These are phyloP conservation scores for Macrotus californicus DNA, from an alignment of 2,113 vertebrate species.

Conservation along the genomic window DNA sequence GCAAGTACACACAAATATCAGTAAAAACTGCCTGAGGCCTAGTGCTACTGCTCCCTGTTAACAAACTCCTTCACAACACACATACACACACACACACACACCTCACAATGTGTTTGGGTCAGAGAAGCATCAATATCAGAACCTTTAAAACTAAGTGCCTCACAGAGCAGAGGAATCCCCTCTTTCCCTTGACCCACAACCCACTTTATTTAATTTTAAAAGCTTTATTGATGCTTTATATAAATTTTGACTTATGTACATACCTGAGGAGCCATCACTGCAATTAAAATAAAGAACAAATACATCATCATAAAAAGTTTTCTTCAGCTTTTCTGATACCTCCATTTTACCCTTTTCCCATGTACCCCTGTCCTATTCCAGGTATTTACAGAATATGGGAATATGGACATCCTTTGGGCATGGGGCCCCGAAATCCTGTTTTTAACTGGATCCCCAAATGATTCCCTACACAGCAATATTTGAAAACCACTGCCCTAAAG, in stretches of 20 bases:
- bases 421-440: neutral
- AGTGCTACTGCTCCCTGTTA: neutral
- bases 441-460: neutral
- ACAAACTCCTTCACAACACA: neutral
- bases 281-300: neutral
- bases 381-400: neutral
- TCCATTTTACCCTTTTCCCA: neutral
- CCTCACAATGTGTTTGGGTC: neutral
- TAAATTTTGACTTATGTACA: neutral
- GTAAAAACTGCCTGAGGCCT: neutral
- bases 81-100: neutral
- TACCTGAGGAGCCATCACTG: neutral
- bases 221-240: neutral
- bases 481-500: neutral
- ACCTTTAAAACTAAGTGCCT: neutral
- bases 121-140: neutral
- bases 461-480: neutral
- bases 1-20: neutral
- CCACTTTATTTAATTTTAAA: neutral
- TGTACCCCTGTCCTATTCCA: neutral
- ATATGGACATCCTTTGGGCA: neutral
- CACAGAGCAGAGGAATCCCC: neutral
- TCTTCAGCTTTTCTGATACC: neutral
- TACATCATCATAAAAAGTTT: neutral
- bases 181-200: neutral